A percentile compares a stretch with the other conserved stretches of the same genome.
These are phyloP conservation scores for Acanthornis magna DNA, from an alignment of 2,797 vertebrate genomes.

Conservation along the genomic window DNA sequence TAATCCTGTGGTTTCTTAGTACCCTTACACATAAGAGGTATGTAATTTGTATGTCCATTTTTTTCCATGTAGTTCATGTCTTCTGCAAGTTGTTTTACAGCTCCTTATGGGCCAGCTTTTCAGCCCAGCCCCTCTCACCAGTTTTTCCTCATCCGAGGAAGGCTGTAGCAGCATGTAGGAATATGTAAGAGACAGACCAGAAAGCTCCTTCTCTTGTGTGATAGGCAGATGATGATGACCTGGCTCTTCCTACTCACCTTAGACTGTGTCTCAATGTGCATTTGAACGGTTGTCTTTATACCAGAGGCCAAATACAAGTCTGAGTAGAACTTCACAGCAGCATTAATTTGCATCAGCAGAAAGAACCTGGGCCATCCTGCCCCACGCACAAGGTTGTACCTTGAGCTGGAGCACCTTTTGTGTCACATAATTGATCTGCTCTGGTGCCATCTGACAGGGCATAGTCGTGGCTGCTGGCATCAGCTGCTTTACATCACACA, in stretches of 20 bases:
- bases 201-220: background rate
- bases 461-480: background rate
- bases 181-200: background rate
- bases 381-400: background rate
- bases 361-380: background rate
- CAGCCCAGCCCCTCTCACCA: background rate
- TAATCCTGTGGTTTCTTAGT: background rate
- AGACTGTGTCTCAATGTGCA: background rate
- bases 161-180: background rate
- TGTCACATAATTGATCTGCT: accelerated
- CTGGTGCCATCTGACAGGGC: background rate
- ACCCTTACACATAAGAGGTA: background rate
- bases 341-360: background rate
- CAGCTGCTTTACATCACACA: background rate
- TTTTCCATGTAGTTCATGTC: background rate
- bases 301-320: background rate
- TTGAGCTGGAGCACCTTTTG: background rate
- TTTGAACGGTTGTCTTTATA: background rate
- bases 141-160: background rate
- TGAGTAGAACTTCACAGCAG: background rate
- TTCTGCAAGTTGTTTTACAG: background rate
- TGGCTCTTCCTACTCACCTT: background rate
- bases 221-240: background rate
- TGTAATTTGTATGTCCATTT: background rate
- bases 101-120: background rate